Conservation (phyloP, 2,113 vertebrate genomes). For the Apodemus speciosus region DNA sequence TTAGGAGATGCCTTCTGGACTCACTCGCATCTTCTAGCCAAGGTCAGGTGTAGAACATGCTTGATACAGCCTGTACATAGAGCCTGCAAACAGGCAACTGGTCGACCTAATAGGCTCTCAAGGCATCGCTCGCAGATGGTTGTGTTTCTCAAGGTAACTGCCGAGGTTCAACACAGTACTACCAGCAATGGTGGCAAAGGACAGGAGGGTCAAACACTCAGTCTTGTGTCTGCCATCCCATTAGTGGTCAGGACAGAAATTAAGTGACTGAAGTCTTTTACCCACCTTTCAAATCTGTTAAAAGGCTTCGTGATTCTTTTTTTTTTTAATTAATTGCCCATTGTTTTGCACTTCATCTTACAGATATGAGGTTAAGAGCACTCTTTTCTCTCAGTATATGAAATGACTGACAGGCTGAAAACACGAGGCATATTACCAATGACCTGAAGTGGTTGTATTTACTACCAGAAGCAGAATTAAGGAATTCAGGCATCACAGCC, state of each 20-base stretch:
- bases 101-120: not conserved
- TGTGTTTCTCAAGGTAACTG: not conserved
- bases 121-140: not conserved
- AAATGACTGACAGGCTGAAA: not conserved
- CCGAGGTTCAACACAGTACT: not conserved
- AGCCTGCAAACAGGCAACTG: not conserved
- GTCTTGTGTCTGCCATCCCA: not conserved
- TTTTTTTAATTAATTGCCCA: not conserved
- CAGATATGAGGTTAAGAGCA: not conserved
- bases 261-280: not conserved
- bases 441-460: not conserved
- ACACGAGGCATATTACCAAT: not conserved
- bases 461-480: not conserved
- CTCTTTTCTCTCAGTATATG: not conserved
- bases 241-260: not conserved
- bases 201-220: not conserved
- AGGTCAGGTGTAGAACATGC: not conserved
- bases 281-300: not conserved
- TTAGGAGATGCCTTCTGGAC: not conserved
- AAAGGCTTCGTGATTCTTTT: not conserved
- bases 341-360: slow-evolving; percentile 35
- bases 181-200: not conserved
- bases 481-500: not conserved
- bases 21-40: not conserved
- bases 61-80: not conserved